Evolutionary conservation across 2,797 vertebrate genomes (phyloP), one percentile per base, ranked within the genome.

Genomic region (Anguilla anguilla): DNA sequence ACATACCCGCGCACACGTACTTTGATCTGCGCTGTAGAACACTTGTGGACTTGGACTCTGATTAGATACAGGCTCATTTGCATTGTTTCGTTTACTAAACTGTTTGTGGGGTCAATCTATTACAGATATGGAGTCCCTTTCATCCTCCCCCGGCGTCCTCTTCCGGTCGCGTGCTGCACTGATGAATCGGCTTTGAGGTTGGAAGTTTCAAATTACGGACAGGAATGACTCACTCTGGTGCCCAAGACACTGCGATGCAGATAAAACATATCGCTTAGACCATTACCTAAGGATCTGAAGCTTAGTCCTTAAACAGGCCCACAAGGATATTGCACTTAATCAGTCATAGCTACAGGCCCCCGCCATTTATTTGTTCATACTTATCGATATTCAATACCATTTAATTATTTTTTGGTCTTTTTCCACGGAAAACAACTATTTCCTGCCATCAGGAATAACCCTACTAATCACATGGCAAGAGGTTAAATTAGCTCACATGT

Each of bases 41-140:
- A 28, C 82, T 28, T 84, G 49, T 13, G 4, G 39, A 46, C 28
- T 87, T 19, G 59, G 57, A n/a, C 59, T 10, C 6, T 53, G 86
- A 87, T 87, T 84, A 87, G 86, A 87, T 84, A 84, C n/a, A 46
- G n/a, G 28, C 22, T 87, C 61, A 51, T 87, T 87, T 84, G 61
- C 86, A 67, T 84, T 31, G 49, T 39, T 25, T 1, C 2, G 81
- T 39, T 22, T 35, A 6, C 57, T 87, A 25, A 25, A 39, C 79
- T 87, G 61, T 87, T 87, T 43, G 43, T 81, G 10, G 81, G 82
- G 61, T 53, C 46, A 81, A 35, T 13, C 77, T 1, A n/a, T 87
- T n/a, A n/a, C 22, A 17, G 31, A 53, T 51, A 31, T 43, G 25
- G 77, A 49, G 43, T 51, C 10, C 35, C 77, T 82, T 87, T 87